Evolutionary conservation across 1,140 invertebrate species (phyloP).

Genomic region (Drosophila funebris): DNA sequence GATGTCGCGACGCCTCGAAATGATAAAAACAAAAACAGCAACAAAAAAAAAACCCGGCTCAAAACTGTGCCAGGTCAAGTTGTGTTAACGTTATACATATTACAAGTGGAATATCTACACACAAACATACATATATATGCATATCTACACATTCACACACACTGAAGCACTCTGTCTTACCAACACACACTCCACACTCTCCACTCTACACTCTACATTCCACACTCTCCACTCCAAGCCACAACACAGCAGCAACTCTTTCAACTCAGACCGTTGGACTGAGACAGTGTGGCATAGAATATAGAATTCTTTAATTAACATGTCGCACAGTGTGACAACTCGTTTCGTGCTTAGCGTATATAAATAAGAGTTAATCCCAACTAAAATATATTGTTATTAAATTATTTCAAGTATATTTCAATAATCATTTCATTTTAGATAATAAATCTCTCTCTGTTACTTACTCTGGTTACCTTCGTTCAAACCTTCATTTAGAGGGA

Average conservation of each 20-base stretch:
- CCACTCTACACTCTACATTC: neutral
- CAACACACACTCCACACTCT: neutral
- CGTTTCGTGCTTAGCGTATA: neutral
- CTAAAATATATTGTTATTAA: too few relatives aligned
- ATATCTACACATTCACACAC: neutral
- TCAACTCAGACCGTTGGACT: neutral
- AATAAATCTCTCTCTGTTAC: too few relatives aligned
- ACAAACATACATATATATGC: neutral
- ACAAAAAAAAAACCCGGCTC: conserved; percentile 23
- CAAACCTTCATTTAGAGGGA: too few relatives aligned
- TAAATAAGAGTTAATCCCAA: conserved; percentile 11
- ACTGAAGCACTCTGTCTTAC: conserved; percentile 9
- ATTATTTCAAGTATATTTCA: too few relatives aligned
- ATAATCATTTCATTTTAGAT: too few relatives aligned
- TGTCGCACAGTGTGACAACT: conserved; percentile 20
- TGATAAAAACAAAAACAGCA: neutral
- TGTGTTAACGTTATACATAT: conserved; percentile 22
- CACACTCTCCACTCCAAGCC: neutral
- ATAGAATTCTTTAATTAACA: conserved; percentile 36
- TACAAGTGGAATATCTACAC: neutral
- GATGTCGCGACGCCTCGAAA: too few relatives aligned
- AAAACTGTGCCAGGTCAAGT: conserved; percentile 44
- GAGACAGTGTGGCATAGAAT: conserved; percentile 1
- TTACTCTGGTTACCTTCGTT: too few relatives aligned
- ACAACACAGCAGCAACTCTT: conserved; percentile 2